phyloP scores from a whole-genome alignment of 1,140 invertebrate genomes.

The Magallana angulata region DNA sequence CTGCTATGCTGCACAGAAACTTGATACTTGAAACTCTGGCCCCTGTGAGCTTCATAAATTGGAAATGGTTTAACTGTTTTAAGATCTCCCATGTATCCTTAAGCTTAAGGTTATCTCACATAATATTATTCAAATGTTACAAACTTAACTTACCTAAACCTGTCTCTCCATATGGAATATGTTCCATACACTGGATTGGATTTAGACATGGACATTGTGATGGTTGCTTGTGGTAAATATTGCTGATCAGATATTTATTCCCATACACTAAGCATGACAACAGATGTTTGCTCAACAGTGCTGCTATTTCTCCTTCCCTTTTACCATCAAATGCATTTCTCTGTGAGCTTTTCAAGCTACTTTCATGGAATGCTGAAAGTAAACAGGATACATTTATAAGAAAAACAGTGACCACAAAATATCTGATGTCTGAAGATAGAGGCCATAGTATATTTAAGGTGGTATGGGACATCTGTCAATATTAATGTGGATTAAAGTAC shows the following conservation, averaged over 20 bases:
- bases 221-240: neutral
- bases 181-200: constrained; percentile 8
- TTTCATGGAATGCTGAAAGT: constrained; percentile 1
- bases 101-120: no score
- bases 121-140: no score
- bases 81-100: no score
- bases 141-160: neutral
- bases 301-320: constrained; percentile 16
- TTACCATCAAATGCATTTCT: constrained; percentile 8
- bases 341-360: neutral
- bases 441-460: no score
- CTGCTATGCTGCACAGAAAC: no score
- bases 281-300: constrained; percentile 23
- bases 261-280: constrained; percentile 36
- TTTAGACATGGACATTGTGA: constrained; percentile 29
- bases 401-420: no score
- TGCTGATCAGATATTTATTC: constrained; percentile 29
- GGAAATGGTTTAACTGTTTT: no score
- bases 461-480: no score
- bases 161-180: neutral
- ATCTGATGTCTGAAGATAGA: no score
- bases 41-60: no score
- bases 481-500: no score
- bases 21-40: no score
- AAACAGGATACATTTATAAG: neutral